Base-by-base conservation (phyloP, 2,888 invertebrate genomes). In the Selenia dentaria region DNA sequence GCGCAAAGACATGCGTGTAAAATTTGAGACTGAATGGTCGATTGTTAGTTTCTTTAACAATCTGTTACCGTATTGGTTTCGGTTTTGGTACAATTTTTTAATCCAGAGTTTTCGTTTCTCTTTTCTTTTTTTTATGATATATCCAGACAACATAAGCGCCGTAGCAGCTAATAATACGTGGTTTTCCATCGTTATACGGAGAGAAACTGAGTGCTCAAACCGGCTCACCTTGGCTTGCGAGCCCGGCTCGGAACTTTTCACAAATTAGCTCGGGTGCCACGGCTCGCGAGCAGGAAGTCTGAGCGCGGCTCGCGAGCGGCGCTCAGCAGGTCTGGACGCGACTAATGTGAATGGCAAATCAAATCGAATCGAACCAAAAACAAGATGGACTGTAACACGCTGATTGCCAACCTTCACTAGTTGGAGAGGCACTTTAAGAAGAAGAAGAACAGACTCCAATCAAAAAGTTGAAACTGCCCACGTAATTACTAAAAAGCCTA, bases 201-300 rank as follows among this genome's bases (percentile, higher is more conserved):
- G 45, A 46, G 35, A 46, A 46, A 46, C 46, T 46, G 35, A 42
- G 39, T 46, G 45, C 45, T 46, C 39, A 46, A 46, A 46, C 45
- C 31, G 40, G 46, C 46, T 46, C 35, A 36, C 31, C 40, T 36
- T 46, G 40, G 40, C 46, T 46, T 11, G 40, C 40, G 35, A 46
- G 35, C 31, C 22, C 35, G 20, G 40, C 46, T 40, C 34, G 38
- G 29, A 45, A 34, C 40, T 46, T 46, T 40, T 44, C 24, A 38
- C 36, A 33, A 44, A 29, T 38, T 38, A 38, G 37, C 37, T 38
- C 38, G 37, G 44, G 38, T 38, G 37, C 32, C 33, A 44, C 38
- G 33, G 14, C 29, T 4, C 29, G 14, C 13, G 14, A 28, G 28
- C 13, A 22, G 22, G 22, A 22, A 22, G 8, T 22, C 22, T 22